These are phyloP conservation scores for Polia nebulosa DNA, from an alignment of 2,888 invertebrate species.

Conservation along the genomic window DNA sequence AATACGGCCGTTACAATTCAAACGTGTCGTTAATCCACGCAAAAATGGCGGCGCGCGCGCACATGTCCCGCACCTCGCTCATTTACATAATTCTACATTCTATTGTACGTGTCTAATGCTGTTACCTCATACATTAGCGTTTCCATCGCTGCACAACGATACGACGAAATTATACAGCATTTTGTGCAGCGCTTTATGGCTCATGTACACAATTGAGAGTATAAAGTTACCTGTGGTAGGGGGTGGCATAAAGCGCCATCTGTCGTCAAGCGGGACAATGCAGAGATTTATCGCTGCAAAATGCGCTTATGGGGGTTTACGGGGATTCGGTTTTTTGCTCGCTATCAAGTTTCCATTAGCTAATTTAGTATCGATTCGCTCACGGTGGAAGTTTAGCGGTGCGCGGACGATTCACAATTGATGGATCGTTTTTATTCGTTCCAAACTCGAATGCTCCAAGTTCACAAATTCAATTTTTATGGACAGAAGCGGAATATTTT, in stretches of 20 bases:
- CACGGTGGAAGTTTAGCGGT: slow-evolving; percentile 81
- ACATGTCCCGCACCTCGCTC: slow-evolving; percentile 75
- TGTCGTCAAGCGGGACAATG: slow-evolving; percentile 84
- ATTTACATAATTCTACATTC: slow-evolving; percentile 87
- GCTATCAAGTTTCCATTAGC: slow-evolving; percentile 91
- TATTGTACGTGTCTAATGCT: slow-evolving; percentile 87
- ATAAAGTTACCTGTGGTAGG: slow-evolving; percentile 86
- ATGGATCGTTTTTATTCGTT: slow-evolving; percentile 88
- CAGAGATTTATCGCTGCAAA: slow-evolving; percentile 88
- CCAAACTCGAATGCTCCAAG: slow-evolving; percentile 80
- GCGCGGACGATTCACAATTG: slow-evolving; percentile 79
- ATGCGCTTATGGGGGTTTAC: slow-evolving; percentile 84
- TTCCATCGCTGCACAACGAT: slow-evolving; percentile 55
- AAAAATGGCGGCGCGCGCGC: slow-evolving; percentile 82
- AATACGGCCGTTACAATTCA: slow-evolving; percentile 80
- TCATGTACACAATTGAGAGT: slow-evolving; percentile 65
- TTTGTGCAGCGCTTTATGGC: slow-evolving; percentile 69
- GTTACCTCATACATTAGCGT: slow-evolving; percentile 75
- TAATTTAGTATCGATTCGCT: slow-evolving; percentile 87
- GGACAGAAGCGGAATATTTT: slow-evolving; percentile 74
- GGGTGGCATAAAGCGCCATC: slow-evolving; percentile 82
- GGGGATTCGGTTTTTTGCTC: slow-evolving; percentile 86
- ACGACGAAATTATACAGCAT: slow-evolving; percentile 19
- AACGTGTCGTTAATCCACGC: slow-evolving; percentile 76
- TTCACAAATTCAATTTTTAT: slow-evolving; percentile 85